Conservation (phyloP, 1,140 invertebrate genomes). For the Sycophaga agraensis region DNA sequence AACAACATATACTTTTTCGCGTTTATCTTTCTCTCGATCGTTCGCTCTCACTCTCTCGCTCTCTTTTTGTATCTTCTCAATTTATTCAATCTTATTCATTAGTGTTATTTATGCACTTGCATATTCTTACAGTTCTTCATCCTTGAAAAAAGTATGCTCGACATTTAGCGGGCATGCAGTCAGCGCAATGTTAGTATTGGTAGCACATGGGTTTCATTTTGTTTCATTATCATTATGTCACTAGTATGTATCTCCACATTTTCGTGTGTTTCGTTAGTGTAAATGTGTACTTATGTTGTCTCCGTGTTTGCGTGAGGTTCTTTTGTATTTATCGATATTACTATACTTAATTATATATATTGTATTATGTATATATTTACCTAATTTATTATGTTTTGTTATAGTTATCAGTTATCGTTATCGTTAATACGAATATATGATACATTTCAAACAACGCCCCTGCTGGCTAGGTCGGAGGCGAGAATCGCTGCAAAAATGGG, state of each 20-base stretch:
- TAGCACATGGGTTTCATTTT: conserved; percentile 33
- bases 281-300: conserved; percentile 16
- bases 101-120: conserved; percentile 43
- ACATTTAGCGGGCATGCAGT: conserved; percentile 38
- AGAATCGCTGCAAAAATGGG: conserved; percentile 36
- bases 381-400: conserved; percentile 57
- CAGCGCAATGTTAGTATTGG: conserved; percentile 38
- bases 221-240: conserved; percentile 7
- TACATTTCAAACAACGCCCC: conserved; percentile 59
- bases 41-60: conserved; percentile 28
- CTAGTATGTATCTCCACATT: conserved; percentile 11
- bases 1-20: conserved; percentile 44
- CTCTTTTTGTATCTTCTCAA: conserved; percentile 32
- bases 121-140: conserved; percentile 36
- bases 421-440: conserved; percentile 57
- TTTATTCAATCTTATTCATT: conserved; percentile 42
- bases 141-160: conserved; percentile 42
- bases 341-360: conserved; percentile 40
- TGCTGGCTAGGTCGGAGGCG: conserved; percentile 45
- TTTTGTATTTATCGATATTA: conserved; percentile 35
- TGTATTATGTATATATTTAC: conserved; percentile 45
- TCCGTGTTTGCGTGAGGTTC: conserved; percentile 19
- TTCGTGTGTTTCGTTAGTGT: conserved; percentile 19
- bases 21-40: conserved; percentile 30
- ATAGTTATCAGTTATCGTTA: conserved; percentile 34